A percentile compares a stretch with the other conserved stretches of the same genome.
These are phyloP conservation scores for Tetranychus piercei DNA, from an alignment of 2,888 invertebrate species.

Conservation along the genomic window DNA sequence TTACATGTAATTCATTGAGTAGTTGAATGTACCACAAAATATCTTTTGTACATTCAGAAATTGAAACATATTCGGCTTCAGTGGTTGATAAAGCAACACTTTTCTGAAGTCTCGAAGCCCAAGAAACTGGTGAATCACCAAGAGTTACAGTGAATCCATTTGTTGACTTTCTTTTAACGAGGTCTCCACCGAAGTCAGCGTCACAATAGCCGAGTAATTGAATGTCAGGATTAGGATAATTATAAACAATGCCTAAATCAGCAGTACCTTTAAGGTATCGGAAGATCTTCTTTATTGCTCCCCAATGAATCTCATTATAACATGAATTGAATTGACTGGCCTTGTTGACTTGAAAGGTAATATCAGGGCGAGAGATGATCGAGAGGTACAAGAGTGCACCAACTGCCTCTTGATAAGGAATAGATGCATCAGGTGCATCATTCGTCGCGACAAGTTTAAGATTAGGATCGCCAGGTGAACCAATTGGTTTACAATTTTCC, in stretches of 20 bases:
- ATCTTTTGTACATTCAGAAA: too few relatives aligned
- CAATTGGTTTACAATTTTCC: slow-evolving; percentile 8
- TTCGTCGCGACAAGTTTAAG: background rate
- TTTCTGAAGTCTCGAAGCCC: slow-evolving; percentile 20
- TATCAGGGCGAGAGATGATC: background rate
- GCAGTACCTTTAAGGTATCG: slow-evolving; percentile 8
- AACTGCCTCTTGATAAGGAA: background rate
- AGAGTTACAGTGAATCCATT: slow-evolving; percentile 16
- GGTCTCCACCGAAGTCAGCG: slow-evolving; percentile 24
- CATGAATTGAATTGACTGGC: background rate
- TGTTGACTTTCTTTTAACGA: slow-evolving; percentile 18
- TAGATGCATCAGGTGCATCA: background rate
- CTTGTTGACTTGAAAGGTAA: slow-evolving; percentile 4
- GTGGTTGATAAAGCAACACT: slow-evolving; percentile 11
- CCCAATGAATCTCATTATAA: background rate
- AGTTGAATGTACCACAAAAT: too few relatives aligned
- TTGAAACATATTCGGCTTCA: too few relatives aligned
- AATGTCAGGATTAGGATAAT: too few relatives aligned
- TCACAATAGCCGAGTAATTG: slow-evolving; percentile 21
- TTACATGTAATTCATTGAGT: too few relatives aligned
- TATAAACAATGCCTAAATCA: background rate
- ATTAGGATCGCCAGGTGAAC: background rate
- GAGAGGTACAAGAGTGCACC: background rate
- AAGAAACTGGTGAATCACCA: background rate
- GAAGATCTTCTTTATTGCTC: slow-evolving; percentile 7